phyloP scores from a whole-genome alignment of 2,113 vertebrate species.

The Oryzias celebensis region DNA sequence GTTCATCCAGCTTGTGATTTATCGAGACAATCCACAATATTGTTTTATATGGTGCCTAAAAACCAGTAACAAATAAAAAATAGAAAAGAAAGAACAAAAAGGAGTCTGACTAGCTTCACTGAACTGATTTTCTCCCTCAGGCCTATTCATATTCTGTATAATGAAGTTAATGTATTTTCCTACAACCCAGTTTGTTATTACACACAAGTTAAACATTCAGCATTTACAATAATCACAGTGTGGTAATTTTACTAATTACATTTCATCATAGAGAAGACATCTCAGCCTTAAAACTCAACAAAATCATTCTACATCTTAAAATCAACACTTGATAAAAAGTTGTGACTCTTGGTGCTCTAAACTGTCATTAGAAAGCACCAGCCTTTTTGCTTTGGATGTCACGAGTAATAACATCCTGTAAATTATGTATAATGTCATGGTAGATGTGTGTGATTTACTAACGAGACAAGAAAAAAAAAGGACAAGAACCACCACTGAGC shows the following conservation, averaged over 20 bases:
- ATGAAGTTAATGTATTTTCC: conserved; percentile 3
- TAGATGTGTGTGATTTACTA: conserved; percentile 15
- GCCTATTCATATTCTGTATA: neutral
- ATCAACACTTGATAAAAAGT: conserved; percentile 19
- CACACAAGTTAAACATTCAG: conserved; percentile 28
- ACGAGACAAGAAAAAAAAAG: conserved; percentile 3
- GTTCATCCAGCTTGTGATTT: no score
- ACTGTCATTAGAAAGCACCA: neutral
- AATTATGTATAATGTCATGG: conserved; percentile 11
- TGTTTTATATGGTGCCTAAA: no score
- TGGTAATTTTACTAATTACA: conserved; percentile 49
- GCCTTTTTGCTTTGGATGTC: neutral
- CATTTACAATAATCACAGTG: conserved; percentile 57
- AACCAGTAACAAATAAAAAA: no score
- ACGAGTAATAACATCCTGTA: neutral
- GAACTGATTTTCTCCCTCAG: no score
- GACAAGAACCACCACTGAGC: neutral
- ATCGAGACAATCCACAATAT: no score
- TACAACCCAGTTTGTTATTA: conserved; percentile 16
- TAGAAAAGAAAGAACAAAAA: no score
- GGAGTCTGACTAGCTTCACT: no score
- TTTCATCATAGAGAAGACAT: conserved; percentile 41
- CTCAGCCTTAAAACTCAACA: conserved; percentile 40
- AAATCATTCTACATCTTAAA: conserved; percentile 38
- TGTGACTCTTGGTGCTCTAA: conserved; percentile 15